Percentiles rank a stretch among this genome's conserved stretches.
Evolutionary conservation across 2,797 vertebrate genomes (phyloP).

Genomic region (Pelobates cultripes): DNA sequence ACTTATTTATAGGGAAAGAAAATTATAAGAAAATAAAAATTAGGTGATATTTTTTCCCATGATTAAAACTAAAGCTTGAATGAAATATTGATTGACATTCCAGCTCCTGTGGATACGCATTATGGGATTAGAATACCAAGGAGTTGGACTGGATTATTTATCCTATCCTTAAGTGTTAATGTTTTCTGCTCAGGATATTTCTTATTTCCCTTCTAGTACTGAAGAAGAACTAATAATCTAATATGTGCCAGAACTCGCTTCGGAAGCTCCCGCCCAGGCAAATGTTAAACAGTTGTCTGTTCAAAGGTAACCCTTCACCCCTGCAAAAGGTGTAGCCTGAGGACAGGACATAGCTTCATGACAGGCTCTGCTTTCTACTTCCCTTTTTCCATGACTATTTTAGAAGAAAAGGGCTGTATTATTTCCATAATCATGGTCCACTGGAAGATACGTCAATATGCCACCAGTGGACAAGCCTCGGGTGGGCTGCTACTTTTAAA

Average conservation of each 20-base stretch:
- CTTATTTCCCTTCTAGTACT: slow-evolving; percentile 21
- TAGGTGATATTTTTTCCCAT: no score
- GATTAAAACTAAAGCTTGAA: no score
- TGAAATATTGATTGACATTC: no score
- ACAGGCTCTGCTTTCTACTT: slow-evolving; percentile 13
- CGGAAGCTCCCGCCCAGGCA: slow-evolving; percentile 39
- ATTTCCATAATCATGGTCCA: neutral
- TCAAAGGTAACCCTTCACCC: slow-evolving; percentile 52
- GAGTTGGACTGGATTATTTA: neutral
- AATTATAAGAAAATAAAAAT: neutral
- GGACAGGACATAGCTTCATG: slow-evolving; percentile 38
- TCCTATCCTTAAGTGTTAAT: neutral
- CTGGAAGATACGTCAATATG: neutral
- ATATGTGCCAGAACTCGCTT: slow-evolving; percentile 42
- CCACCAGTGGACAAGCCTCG: neutral
- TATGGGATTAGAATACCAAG: neutral
- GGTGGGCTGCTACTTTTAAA: neutral
- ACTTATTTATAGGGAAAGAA: slow-evolving; percentile 10
- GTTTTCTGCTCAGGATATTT: slow-evolving; percentile 39
- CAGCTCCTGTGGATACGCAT: neutral
- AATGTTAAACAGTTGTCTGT: slow-evolving; percentile 52
- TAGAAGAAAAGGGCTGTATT: neutral
- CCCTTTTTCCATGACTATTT: neutral
- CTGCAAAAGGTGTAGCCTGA: slow-evolving; percentile 30
- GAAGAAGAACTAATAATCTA: slow-evolving; percentile 41